Conservation (phyloP, 2,797 vertebrate species). For the Leucoraja ocellata region DNA sequence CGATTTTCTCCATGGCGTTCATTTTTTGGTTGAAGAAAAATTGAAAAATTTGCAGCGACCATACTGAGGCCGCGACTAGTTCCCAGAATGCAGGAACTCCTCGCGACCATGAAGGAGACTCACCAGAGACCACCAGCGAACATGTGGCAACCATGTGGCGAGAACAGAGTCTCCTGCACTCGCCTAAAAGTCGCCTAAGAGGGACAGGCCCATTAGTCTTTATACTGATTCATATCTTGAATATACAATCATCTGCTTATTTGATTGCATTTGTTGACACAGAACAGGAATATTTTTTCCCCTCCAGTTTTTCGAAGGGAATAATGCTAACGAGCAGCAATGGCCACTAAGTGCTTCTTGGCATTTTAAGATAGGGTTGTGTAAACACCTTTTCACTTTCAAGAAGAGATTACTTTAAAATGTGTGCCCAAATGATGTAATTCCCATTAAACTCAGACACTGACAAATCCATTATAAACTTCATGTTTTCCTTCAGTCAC, state of each 20-base stretch:
- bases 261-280: neutral
- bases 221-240: neutral
- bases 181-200: no score
- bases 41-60: no score
- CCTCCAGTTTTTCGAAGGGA: neutral
- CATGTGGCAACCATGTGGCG: no score
- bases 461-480: neutral
- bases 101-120: no score
- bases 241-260: neutral
- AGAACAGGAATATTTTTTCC: neutral
- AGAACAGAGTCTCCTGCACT: no score
- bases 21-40: no score
- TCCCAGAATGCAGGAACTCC: no score
- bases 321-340: neutral
- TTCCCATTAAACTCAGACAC: no score
- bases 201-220: no score
- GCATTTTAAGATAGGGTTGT: neutral
- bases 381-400: neutral
- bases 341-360: constrained; percentile 9
- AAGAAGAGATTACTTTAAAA: neutral
- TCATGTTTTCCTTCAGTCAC: neutral
- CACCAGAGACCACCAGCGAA: no score
- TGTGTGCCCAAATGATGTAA: neutral
- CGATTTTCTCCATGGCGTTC: no score
- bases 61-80: no score